Conservation (phyloP, 2,113 vertebrate species). For the Lagenorhynchus albirostris region DNA sequence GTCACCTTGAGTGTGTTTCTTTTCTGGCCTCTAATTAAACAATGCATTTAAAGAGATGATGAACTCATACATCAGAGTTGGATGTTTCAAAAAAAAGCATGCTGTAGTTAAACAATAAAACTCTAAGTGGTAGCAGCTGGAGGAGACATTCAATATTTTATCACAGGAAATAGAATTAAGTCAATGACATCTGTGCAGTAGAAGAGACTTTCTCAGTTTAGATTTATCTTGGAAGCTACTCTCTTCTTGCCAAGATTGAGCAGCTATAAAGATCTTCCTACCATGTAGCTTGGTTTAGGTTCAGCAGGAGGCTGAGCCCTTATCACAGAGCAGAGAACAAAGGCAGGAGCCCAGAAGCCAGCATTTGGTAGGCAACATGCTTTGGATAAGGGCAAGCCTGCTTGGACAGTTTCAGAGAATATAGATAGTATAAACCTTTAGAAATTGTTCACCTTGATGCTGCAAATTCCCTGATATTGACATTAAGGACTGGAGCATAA, state of each 20-base stretch:
- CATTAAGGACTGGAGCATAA: neutral
- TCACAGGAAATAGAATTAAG: slow-evolving; percentile 66
- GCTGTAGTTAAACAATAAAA: slow-evolving; percentile 32
- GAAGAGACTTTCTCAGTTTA: slow-evolving; percentile 58
- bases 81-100: slow-evolving; percentile 10
- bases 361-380: neutral
- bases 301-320: neutral
- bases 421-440: neutral
- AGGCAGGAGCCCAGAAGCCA: neutral
- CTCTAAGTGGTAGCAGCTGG: neutral
- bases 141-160: slow-evolving; percentile 50
- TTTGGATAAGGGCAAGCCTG: neutral
- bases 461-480: neutral
- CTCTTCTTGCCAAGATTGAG: slow-evolving; percentile 54
- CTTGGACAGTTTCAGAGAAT: neutral
- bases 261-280: slow-evolving; percentile 14
- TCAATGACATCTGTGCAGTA: slow-evolving; percentile 54
- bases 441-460: neutral
- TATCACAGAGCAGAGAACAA: neutral
- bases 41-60: neutral
- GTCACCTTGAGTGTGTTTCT: neutral
- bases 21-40: neutral
- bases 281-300: neutral
- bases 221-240: slow-evolving; percentile 45
- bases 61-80: neutral